Conservation (phyloP, 2,888 invertebrate genomes). For the Oligia latruncula region DNA sequence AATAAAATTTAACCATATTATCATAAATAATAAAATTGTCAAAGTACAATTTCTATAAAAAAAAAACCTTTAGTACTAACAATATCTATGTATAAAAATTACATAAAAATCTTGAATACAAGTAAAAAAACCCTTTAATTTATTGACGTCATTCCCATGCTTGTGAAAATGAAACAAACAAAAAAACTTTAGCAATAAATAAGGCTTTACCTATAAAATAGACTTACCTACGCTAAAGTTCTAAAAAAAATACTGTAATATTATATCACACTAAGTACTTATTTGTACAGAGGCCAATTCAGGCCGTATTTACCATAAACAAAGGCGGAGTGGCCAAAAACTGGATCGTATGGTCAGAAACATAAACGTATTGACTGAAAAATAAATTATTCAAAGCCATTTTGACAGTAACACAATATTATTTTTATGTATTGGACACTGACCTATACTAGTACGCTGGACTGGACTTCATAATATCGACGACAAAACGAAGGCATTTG, state of each 20-base stretch:
- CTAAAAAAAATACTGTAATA: constrained; percentile 47
- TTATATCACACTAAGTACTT: constrained; percentile 44
- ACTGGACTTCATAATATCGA: no score
- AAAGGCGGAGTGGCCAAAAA: not conserved
- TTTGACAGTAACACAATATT: not conserved
- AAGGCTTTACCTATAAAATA: not conserved
- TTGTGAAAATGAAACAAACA: not conserved
- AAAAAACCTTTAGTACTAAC: constrained; percentile 11
- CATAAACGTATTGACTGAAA: not conserved
- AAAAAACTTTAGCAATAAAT: not conserved
- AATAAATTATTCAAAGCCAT: not conserved
- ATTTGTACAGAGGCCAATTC: constrained; percentile 41
- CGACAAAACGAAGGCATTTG: no score
- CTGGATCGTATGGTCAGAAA: not conserved
- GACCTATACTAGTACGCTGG: no score
- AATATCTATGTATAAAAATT: not conserved
- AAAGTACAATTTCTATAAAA: not conserved
- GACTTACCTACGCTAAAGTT: constrained; percentile 25
- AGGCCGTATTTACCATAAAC: not conserved
- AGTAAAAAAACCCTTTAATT: not conserved
- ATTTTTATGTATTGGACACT: not conserved
- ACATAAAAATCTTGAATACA: not conserved
- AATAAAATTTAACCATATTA: not conserved
- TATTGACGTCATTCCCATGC: not conserved
- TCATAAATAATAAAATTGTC: not conserved